Base-by-base conservation (phyloP, 2,888 invertebrate genomes). In the Phrixothrix hirtus region DNA sequence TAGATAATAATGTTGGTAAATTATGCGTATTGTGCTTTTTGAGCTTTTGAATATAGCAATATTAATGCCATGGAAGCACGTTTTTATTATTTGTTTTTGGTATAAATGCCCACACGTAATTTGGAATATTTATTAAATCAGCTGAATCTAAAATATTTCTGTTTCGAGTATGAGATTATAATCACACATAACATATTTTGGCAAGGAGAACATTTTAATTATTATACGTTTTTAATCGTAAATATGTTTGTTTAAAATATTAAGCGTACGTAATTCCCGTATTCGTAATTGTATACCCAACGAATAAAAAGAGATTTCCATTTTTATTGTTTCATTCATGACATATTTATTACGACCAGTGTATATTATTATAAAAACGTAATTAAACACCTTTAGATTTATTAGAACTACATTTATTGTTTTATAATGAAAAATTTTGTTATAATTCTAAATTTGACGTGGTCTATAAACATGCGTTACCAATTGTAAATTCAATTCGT, bases 21-120 rank as follows among this genome's bases (percentile, higher is more conserved):
- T 56, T 60, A 60, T 57, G 50, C 35, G 43, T 47, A 55, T 51
- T 45, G 52, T 53, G 36, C 57, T 59, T 49, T 59, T 55, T 37
- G 46, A 52, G 52, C n/a, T 52, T 57, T 57, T 35, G 52, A 54
- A 56, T 56, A 43, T 47, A 46, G 42, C 50, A 38, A 31, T 12
- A 39, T 43, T 50, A 49, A 42, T 43, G 55, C 55, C 59, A 49
- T 27, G 41, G 42, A 35, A 47, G 29, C 36, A 29, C 52, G 30
- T 13, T 12, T 30, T 51, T 41, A 14, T 51, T 54, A 56, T 59
- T 56, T 59, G 48, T 53, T 47, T 44, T 32, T 30, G 29, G 43
- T 48, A 54, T 55, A 59, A 57, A 48, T 59, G 59, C 55, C 52
- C 54, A 55, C 59, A 59, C 59, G 57, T 55, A 59, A 59, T 59